Percentiles rank a stretch among this genome's conserved stretches.
phyloP scores from a whole-genome alignment of 2,797 vertebrate genomes.

The Aphelocoma californica region DNA sequence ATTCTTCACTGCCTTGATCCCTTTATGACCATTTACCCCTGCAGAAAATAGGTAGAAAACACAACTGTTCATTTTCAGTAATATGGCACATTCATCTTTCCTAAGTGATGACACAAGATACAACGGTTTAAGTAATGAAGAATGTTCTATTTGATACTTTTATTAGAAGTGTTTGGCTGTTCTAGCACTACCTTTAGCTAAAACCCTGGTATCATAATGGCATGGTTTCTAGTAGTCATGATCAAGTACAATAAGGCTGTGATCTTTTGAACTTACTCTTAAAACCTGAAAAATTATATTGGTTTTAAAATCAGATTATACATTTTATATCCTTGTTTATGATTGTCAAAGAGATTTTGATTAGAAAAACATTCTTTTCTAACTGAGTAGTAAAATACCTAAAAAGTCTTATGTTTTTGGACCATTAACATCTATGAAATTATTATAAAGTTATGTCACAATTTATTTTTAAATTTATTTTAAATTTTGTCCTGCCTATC shows the following conservation, averaged over 20 bases:
- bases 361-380: not conserved
- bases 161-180: not conserved
- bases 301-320: not conserved
- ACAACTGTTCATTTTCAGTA: constrained; percentile 63
- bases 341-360: not conserved
- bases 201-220: not conserved
- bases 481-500: not conserved
- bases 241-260: not conserved
- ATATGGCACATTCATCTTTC: constrained; percentile 12
- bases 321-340: not conserved
- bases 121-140: constrained; percentile 2
- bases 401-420: not conserved
- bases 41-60: constrained; percentile 65
- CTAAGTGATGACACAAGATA: constrained; percentile 25
- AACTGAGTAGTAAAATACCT: not conserved
- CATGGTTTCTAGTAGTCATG: not conserved
- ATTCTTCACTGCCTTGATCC: constrained; percentile 17
- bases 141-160: not conserved
- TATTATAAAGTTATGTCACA: not conserved
- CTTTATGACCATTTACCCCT: constrained; percentile 40
- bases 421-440: not conserved
- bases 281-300: not conserved
- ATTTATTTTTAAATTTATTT: not conserved
- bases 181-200: not conserved
- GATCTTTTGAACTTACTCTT: not conserved